Evolutionary conservation across 2,888 invertebrate species (phyloP).

Genomic region (Coenonympha glycerion): DNA sequence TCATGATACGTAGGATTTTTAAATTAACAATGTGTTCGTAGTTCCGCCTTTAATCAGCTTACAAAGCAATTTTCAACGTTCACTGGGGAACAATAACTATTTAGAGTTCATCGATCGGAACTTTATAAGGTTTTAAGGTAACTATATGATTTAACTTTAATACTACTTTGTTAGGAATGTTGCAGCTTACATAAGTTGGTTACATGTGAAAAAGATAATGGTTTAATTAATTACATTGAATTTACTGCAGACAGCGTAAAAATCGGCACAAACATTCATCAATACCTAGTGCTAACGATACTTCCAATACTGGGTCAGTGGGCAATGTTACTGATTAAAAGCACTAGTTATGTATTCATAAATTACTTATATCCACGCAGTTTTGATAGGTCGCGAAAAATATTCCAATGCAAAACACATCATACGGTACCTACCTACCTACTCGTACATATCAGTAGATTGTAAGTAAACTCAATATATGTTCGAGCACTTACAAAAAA

Average conservation of each 20-base stretch:
- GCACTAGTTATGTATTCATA: not conserved
- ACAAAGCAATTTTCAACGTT: conserved; percentile 8
- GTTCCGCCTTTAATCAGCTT: conserved; percentile 4
- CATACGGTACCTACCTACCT: too few species aligned
- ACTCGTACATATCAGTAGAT: too few species aligned
- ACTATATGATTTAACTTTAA: not conserved
- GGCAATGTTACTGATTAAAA: not conserved
- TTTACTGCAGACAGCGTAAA: not conserved
- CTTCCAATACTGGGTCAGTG: conserved; percentile 12
- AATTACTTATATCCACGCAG: not conserved
- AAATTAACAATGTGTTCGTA: not conserved
- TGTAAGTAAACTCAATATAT: too few species aligned
- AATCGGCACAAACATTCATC: not conserved
- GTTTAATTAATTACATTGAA: too few species aligned
- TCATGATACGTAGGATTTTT: not conserved
- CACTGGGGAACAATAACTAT: conserved; percentile 2
- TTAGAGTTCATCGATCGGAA: conserved; percentile 3
- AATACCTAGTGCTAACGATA: conserved; percentile 7
- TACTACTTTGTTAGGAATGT: too few species aligned
- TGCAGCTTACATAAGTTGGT: too few species aligned
- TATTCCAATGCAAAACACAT: not conserved
- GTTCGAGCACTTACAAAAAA: too few species aligned
- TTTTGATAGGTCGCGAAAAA: not conserved
- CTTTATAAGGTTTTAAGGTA: not conserved
- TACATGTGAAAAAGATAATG: too few species aligned